These are phyloP conservation scores for Keiferia lycopersicella DNA, from an alignment of 2,888 invertebrate species.

Conservation along the genomic window DNA sequence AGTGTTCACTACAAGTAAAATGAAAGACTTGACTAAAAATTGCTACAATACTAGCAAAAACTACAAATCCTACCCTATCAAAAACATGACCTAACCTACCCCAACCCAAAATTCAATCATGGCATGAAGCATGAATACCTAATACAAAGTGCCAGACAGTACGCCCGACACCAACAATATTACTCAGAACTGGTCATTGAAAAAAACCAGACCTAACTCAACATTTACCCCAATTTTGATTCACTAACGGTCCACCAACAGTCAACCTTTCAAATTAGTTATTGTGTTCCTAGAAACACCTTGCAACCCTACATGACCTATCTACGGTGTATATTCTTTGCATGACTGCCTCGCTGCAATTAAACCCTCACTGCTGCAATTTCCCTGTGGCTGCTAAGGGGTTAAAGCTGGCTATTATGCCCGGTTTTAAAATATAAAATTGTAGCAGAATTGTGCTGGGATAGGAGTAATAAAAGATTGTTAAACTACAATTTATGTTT, in stretches of 20 bases:
- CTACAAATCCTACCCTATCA: not conserved
- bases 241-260: too few relatives aligned
- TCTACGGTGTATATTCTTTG: conserved; percentile 49
- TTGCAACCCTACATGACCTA: conserved; percentile 13
- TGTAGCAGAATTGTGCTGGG: not conserved
- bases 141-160: not conserved
- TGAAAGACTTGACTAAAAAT: too few relatives aligned
- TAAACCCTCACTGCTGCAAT: conserved; percentile 44
- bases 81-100: conserved; percentile 44
- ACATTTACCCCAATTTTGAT: not conserved
- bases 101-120: too few relatives aligned
- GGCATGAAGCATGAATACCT: not conserved
- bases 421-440: not conserved
- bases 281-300: not conserved
- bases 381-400: conserved; percentile 28
- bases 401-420: conserved; percentile 4
- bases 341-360: conserved; percentile 40
- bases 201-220: not conserved
- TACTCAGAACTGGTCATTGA: not conserved
- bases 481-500: not conserved
- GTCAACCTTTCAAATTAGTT: not conserved
- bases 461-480: not conserved
- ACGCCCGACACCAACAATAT: too few relatives aligned
- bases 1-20: too few relatives aligned
- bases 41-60: too few relatives aligned